Percentiles rank a stretch among this genome's conserved stretches.
These are phyloP conservation scores for Microctonus aethiopoides DNA, from an alignment of 2,888 invertebrate species.

Conservation along the genomic window DNA sequence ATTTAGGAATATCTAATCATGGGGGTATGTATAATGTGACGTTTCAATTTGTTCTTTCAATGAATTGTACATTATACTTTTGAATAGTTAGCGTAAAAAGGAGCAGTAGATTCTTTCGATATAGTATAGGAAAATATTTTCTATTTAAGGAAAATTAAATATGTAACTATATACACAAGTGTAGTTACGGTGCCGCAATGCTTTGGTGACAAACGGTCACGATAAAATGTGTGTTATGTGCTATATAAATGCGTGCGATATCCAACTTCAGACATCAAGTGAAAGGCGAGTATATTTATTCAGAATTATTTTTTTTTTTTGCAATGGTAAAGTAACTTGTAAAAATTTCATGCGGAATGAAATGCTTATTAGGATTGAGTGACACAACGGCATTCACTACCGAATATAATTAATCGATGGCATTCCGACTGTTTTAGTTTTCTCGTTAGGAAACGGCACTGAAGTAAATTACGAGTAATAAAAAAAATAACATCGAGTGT, in stretches of 20 bases:
- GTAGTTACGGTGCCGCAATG: conserved; percentile 7
- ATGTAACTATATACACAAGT: not conserved
- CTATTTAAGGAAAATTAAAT: conserved; percentile 5
- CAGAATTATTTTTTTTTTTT: not conserved
- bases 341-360: not conserved
- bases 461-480: no score
- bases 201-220: not conserved
- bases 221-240: conserved; percentile 14
- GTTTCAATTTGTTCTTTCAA: no score
- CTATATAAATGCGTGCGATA: conserved; percentile 5
- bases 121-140: not conserved
- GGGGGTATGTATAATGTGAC: no score
- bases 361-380: not conserved
- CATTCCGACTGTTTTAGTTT: not conserved
- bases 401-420: conserved; percentile 29
- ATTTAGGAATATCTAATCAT: no score
- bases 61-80: no score
- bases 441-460: no score
- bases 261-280: conserved; percentile 20
- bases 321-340: not conserved
- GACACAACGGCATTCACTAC: conserved; percentile 7
- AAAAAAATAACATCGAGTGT: no score
- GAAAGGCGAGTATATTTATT: conserved; percentile 17
- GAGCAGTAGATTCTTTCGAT: not conserved
- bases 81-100: no score